Base-by-base conservation (phyloP, 2,113 vertebrate genomes). In the Pagrus major region DNA sequence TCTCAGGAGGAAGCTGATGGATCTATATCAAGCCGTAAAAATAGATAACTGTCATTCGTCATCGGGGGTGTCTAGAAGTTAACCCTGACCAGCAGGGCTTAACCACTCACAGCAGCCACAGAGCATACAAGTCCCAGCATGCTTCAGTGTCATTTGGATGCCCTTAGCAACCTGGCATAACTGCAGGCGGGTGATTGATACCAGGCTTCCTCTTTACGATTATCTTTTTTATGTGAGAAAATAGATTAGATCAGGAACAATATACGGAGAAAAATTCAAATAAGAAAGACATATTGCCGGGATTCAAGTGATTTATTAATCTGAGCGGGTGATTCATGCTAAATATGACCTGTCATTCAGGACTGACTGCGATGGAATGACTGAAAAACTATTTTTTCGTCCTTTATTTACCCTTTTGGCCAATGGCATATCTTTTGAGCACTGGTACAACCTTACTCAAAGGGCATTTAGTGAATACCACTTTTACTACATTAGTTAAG, bases 21-120 rank as follows among this genome's bases (percentile, higher is more conserved):
- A 91, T 92, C 93, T 88, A 83, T 87, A 91, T 87, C 77, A 87
- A 81, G 84, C 84, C 55, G 76, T 88, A 81, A 91, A 93, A 94
- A 86, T 71, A 91, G 91, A 91, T 92, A 90, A 91, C 88, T 89
- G 89, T 89, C 93, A 92, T 81, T 92, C 77, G 81, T 93, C 93
- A 93, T 87, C 60, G 33, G 77, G n/a, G 80, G 73, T 27, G 81
- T 75, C 76, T 64, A 44, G 72, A 84, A 73, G 88, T 88, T 93
- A 91, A 93, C 91, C 87, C 91, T 83, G 81, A 84, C 78, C 90
- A 92, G 73, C 89, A 56, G 78, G 69, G 71, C 74, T 80, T 47
- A 81, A 80, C 81, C 71, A 70, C 71, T 67, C 81, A 72, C 44
- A 42, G 70, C 64, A 41, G 61, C 70, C 31, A 12, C 21, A 9